Conservation (phyloP, 2,113 vertebrate species). For the Hippocampus barbouri region DNA sequence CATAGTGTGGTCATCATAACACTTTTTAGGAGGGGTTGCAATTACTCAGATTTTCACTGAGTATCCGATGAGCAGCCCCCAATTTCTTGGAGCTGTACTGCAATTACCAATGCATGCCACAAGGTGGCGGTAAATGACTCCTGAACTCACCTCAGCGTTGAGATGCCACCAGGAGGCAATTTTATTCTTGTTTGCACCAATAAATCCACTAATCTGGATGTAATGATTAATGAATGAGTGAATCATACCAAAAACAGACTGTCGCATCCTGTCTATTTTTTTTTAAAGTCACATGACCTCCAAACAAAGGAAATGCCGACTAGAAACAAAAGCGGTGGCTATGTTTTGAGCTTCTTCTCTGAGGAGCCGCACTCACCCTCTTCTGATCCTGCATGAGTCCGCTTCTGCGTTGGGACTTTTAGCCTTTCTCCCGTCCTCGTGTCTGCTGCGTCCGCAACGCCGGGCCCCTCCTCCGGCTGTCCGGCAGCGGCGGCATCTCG, state of each 20-base stretch:
- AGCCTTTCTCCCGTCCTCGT: conserved; percentile 51
- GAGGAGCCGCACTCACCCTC: conserved; percentile 60
- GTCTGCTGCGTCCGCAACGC: conserved; percentile 36
- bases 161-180: neutral
- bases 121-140: too few relatives aligned
- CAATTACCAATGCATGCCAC: too few relatives aligned
- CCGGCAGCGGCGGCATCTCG: conserved; percentile 46
- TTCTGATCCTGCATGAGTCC: conserved; percentile 79
- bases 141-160: neutral
- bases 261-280: neutral
- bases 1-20: too few relatives aligned
- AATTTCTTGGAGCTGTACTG: too few relatives aligned
- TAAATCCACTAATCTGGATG: too few relatives aligned
- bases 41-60: too few relatives aligned
- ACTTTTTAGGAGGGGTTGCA: too few relatives aligned
- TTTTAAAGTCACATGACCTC: neutral
- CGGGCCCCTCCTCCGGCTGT: conserved; percentile 45
- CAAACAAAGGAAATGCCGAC: neutral
- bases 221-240: neutral
- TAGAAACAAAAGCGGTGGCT: neutral
- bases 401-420: conserved; percentile 70
- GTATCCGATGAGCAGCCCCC: too few relatives aligned
- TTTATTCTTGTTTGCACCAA: too few relatives aligned
- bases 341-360: conserved; percentile 77
- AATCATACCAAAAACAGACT: neutral